phyloP scores from a whole-genome alignment of 1,140 invertebrate genomes.

The Cecropterus lyciades region DNA sequence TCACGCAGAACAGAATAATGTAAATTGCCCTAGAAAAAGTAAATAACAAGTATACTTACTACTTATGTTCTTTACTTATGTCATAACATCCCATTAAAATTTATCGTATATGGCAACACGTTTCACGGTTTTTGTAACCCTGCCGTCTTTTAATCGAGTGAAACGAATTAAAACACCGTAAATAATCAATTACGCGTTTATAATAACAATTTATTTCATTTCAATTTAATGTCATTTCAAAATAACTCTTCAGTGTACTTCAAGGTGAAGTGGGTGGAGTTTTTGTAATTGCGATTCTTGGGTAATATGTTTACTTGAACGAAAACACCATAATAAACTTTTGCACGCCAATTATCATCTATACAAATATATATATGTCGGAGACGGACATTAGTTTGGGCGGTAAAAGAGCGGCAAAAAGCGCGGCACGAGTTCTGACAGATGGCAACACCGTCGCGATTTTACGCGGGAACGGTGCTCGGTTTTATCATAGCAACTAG shows the following conservation, averaged over 20 bases:
- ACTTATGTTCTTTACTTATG: slow-evolving; percentile 8
- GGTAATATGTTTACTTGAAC: background rate
- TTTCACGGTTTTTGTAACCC: background rate
- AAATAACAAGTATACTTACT: background rate
- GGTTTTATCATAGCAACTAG: too few species aligned
- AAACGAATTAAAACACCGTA: background rate
- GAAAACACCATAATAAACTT: too few species aligned
- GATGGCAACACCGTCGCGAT: too few species aligned
- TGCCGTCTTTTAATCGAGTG: background rate
- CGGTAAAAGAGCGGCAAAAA: too few species aligned
- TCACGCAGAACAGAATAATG: slow-evolving; percentile 39
- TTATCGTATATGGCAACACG: slow-evolving; percentile 5
- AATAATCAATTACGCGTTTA: slow-evolving; percentile 11
- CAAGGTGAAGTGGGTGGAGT: too few species aligned
- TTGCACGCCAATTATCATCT: too few species aligned
- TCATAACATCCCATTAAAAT: slow-evolving; percentile 21
- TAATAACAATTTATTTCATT: slow-evolving; percentile 8
- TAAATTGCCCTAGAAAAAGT: slow-evolving; percentile 47
- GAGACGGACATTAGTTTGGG: too few species aligned
- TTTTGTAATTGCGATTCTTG: too few species aligned
- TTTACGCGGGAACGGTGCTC: too few species aligned
- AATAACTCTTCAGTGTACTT: slow-evolving; percentile 1
- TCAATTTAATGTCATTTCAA: background rate
- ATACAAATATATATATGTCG: too few species aligned
- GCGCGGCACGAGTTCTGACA: too few species aligned